Conservation (phyloP, 2,888 invertebrate genomes). For the Plemyria rubiginata region DNA sequence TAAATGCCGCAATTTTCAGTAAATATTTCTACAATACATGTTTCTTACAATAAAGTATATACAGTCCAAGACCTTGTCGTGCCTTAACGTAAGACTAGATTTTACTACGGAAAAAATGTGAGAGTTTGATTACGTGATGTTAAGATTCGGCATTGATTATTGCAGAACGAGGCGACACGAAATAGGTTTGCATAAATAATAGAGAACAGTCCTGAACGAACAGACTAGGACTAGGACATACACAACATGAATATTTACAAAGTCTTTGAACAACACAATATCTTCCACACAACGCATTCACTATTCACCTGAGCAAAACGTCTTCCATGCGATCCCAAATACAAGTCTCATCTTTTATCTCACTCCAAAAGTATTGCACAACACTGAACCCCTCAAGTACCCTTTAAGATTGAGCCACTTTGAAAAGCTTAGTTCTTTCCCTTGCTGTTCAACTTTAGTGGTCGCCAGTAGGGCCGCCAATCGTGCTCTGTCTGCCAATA, state of each 20-base stretch:
- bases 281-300: slow-evolving; percentile 45
- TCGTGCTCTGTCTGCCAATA: slow-evolving; percentile 76
- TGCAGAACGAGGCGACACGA: slow-evolving; percentile 58
- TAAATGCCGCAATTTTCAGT: slow-evolving; percentile 56
- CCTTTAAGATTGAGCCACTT: not conserved
- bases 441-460: slow-evolving; percentile 60
- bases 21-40: slow-evolving; percentile 71
- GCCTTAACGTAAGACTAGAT: slow-evolving; percentile 84
- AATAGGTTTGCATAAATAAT: slow-evolving; percentile 54
- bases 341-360: slow-evolving; percentile 21
- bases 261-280: slow-evolving; percentile 54
- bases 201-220: slow-evolving; percentile 48
- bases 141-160: slow-evolving; percentile 54
- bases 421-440: slow-evolving; percentile 39
- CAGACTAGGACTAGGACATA: slow-evolving; percentile 52
- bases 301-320: slow-evolving; percentile 48
- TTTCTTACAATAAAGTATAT: slow-evolving; percentile 72
- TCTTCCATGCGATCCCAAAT: slow-evolving; percentile 36
- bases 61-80: slow-evolving; percentile 76
- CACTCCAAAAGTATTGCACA: slow-evolving; percentile 35
- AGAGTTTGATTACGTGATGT: slow-evolving; percentile 61
- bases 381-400: slow-evolving; percentile 17
- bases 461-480: slow-evolving; percentile 77
- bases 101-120: slow-evolving; percentile 76
- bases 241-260: slow-evolving; percentile 57